A percentile compares a stretch with the other conserved stretches of the same genome.
phyloP scores from a whole-genome alignment of 2,888 invertebrate species.

The Crematogaster levior region DNA sequence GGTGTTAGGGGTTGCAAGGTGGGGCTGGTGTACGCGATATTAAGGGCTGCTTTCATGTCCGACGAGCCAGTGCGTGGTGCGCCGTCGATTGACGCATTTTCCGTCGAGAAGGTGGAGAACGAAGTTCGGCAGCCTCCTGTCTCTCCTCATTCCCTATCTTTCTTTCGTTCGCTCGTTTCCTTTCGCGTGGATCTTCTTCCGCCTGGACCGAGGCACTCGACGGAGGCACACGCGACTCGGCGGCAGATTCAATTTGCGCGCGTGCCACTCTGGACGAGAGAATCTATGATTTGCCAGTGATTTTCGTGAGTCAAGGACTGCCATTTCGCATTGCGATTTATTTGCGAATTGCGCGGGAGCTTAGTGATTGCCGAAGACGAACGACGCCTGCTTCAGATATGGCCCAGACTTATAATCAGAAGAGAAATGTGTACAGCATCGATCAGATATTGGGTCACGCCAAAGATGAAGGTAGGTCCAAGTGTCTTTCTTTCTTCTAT shows the following conservation, averaged over 20 bases:
- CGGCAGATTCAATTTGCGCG: conserved; percentile 73
- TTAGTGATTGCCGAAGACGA: conserved; percentile 14
- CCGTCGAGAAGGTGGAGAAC: conserved; percentile 64
- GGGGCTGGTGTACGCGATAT: conserved; percentile 81
- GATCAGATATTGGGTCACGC: conserved; percentile 85
- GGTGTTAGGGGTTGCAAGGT: conserved; percentile 80
- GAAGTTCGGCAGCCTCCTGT: conserved; percentile 19
- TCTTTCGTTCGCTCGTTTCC: conserved; percentile 1
- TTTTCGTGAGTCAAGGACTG: conserved; percentile 53
- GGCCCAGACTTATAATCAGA: conserved; percentile 85
- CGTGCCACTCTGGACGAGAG: conserved; percentile 26
- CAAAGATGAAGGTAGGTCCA: conserved; percentile 81
- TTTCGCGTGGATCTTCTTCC: background rate
- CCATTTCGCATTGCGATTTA: conserved; percentile 16
- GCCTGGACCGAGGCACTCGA: conserved; percentile 46
- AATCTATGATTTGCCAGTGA: conserved; percentile 57
- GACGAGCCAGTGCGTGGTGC: conserved; percentile 86
- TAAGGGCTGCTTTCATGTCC: conserved; percentile 84
- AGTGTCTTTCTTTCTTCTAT: background rate
- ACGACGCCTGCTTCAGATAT: conserved; percentile 66
- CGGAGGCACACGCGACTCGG: conserved; percentile 56
- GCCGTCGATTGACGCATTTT: conserved; percentile 86
- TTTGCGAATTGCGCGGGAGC: conserved; percentile 21
- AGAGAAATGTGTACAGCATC: conserved; percentile 85
- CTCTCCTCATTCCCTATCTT: conserved; percentile 10